phyloP scores from a whole-genome alignment of 1,140 invertebrate genomes.

The Aradophagus sp. region DNA sequence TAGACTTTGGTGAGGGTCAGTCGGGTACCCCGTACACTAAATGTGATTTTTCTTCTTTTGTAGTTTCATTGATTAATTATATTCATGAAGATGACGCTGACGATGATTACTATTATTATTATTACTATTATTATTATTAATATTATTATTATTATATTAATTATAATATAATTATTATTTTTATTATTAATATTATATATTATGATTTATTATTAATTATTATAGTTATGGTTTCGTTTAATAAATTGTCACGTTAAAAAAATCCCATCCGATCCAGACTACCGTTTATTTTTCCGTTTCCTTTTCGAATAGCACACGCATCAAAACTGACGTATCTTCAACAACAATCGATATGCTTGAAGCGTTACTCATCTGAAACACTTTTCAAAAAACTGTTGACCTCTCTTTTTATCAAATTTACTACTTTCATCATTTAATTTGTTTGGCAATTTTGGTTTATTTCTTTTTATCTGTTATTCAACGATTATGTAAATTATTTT shows the following conservation, averaged over 20 bases:
- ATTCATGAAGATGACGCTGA: too few species aligned
- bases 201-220: constrained; percentile 66
- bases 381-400: constrained; percentile 1
- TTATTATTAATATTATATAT: constrained; percentile 19
- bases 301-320: constrained; percentile 18
- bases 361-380: constrained; percentile 9
- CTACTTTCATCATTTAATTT: constrained; percentile 2
- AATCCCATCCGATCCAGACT: constrained; percentile 46
- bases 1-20: constrained; percentile 53
- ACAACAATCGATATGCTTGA: constrained; percentile 14
- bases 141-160: constrained; percentile 65
- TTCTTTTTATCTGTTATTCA: constrained; percentile 4
- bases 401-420: constrained; percentile 5
- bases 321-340: background rate
- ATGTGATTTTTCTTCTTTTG: constrained; percentile 68
- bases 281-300: constrained; percentile 45
- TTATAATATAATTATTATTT: constrained; percentile 67
- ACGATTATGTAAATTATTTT: too few species aligned
- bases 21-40: constrained; percentile 65
- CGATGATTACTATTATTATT: too few species aligned
- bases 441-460: too few species aligned
- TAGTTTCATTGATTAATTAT: constrained; percentile 62
- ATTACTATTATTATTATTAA: constrained; percentile 67
- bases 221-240: constrained; percentile 73
- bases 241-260: constrained; percentile 73